These are phyloP conservation scores for Malurus melanocephalus DNA, from an alignment of 2,113 vertebrate species.

Conservation along the genomic window DNA sequence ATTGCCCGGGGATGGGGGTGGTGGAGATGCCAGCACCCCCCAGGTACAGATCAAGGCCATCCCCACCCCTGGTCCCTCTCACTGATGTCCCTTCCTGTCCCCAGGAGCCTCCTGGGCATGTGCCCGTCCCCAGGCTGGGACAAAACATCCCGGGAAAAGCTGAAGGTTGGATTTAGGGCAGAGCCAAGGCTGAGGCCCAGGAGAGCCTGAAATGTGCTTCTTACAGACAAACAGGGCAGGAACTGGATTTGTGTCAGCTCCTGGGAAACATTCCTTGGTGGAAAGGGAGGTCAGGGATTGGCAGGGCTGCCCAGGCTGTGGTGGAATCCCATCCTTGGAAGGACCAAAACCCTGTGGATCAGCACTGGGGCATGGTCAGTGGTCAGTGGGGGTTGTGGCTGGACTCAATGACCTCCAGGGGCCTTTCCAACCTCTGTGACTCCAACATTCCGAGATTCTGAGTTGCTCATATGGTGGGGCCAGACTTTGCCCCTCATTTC, in stretches of 20 bases:
- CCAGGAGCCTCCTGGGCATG: neutral
- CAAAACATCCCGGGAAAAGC: neutral
- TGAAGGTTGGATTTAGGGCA: neutral
- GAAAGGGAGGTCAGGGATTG: neutral
- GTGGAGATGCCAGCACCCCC: neutral
- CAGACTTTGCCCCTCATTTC: neutral
- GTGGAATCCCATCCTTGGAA: neutral
- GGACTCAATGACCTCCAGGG: neutral
- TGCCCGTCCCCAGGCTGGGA: neutral
- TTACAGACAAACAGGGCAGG: neutral
- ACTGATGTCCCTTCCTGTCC: neutral
- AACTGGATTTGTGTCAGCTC: neutral
- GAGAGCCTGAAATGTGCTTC: neutral
- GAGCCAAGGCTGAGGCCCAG: neutral
- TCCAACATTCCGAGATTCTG: neutral
- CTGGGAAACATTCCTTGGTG: neutral
- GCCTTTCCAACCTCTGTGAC: neutral
- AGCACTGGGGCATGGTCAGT: neutral
- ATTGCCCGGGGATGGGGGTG: neutral
- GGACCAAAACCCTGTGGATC: neutral
- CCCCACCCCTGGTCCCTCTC: neutral
- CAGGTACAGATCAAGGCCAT: rapidly evolving
- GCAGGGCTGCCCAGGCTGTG: neutral
- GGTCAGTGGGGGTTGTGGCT: neutral
- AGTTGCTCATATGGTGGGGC: neutral